Percentiles rank a stretch among this genome's conserved stretches.
phyloP scores from a whole-genome alignment of 1,140 invertebrate genomes.

The Lineus longissimus region DNA sequence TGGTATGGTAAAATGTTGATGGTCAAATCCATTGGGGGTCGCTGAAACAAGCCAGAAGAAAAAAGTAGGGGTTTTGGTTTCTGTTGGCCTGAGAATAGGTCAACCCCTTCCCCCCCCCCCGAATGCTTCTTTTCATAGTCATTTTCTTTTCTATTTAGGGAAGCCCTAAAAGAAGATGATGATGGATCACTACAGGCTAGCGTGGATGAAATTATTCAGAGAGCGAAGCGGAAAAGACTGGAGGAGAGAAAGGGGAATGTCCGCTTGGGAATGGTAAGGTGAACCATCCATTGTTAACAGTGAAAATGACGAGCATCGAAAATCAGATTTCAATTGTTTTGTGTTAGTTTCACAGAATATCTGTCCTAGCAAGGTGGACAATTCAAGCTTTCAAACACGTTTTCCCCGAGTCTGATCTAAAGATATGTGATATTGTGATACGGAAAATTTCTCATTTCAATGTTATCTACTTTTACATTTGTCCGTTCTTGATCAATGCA shows the following conservation, averaged over 20 bases:
- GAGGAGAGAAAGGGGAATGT: conserved; percentile 68
- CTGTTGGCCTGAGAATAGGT: no score
- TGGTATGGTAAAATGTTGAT: no score
- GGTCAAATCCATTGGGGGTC: no score
- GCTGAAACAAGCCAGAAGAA: neutral
- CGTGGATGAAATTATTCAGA: conserved; percentile 84
- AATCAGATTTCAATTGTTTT: no score
- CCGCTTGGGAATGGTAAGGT: conserved; percentile 79
- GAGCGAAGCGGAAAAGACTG: conserved; percentile 76
- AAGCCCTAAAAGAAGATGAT: conserved; percentile 93
- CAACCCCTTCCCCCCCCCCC: no score
- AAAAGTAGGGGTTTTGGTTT: neutral
- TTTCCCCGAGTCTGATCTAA: no score
- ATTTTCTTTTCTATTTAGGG: conserved; percentile 68
- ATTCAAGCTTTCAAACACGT: neutral
- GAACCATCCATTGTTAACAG: no score
- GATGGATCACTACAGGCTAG: conserved; percentile 83
- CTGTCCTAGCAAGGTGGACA: neutral
- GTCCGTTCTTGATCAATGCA: conserved; percentile 28
- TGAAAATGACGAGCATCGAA: neutral
- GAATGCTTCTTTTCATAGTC: no score
- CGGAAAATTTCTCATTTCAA: no score
- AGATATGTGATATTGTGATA: no score
- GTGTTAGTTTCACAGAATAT: neutral
- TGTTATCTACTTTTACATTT: no score